These are phyloP conservation scores for Cirrhinus molitorella DNA, from an alignment of 2,797 vertebrate genomes.

Conservation along the genomic window DNA sequence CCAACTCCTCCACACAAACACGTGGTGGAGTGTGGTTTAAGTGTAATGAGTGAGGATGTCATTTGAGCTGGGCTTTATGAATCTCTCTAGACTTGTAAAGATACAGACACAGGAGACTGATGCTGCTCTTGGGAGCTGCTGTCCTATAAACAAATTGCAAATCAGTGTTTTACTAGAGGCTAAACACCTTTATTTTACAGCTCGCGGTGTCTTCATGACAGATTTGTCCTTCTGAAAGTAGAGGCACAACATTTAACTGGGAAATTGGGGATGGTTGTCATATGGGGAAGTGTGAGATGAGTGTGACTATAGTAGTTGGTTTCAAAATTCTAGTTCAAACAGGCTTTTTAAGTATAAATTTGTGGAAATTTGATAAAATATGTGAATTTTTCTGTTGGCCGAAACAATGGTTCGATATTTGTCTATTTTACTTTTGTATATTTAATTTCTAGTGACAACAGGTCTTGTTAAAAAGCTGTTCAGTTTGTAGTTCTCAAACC, in stretches of 20 bases:
- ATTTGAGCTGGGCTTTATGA: constrained; percentile 3
- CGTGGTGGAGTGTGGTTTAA: background rate
- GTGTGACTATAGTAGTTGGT: background rate
- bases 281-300: background rate
- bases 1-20: background rate
- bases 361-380: background rate
- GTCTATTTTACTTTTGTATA: background rate
- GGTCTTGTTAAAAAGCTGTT: background rate
- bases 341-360: background rate
- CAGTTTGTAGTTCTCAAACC: background rate
- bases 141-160: constrained; percentile 40
- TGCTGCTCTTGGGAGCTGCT: constrained; percentile 24
- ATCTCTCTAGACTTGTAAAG: constrained; percentile 27
- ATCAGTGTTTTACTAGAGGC: constrained; percentile 40
- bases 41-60: constrained; percentile 25
- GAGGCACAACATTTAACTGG: background rate
- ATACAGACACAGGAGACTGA: background rate
- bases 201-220: background rate
- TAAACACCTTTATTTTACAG: constrained; percentile 36
- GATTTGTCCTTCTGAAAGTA: background rate
- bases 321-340: background rate
- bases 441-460: background rate
- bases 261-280: background rate
- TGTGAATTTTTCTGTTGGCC: background rate
- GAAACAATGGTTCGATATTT: background rate